Evolutionary conservation across 2,113 vertebrate species (phyloP), one percentile per base, ranked within the genome.

Genomic region (Pyxicephalus adspersus): DNA sequence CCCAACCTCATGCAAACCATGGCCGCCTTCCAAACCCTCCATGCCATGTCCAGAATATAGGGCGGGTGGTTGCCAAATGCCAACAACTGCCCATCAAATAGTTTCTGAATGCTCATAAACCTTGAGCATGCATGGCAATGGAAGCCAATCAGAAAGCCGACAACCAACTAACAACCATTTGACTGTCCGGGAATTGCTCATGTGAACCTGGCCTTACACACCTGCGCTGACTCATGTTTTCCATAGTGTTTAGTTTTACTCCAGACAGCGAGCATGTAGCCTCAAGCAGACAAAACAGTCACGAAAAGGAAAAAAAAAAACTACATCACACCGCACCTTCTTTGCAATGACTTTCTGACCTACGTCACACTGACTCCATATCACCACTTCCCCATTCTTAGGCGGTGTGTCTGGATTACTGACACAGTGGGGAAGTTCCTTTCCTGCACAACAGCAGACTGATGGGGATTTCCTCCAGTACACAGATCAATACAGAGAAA

Each of bases 371-470:
- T 66, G 80, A 66, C 50, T 75, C 79, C 7, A 26, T 9, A 34
- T 55, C 52, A 66, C 51, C 29, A 82, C 71, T 75, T 82, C 80
- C 80, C 51, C 54, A 22, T 29, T 58, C 38, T 28, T 29, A 79
- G 31, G 70, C 54, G 2, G 28, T 50, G 23, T 11, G n/a, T 54
- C 26, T 61, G 22, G 29, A 58, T 68, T 66, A 38, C 50, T 66
- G 52, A 29, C 16, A 51, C 26, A 3, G n/a, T 3, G 0, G 17
- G 51, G 64, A 57, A 67, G 20, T 78, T 78, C 64, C 64, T 38
- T 23, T 13, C 54, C 51, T 38, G 23, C 31, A 51, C 20, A 50
- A 67, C 2, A 66, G 20, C 17, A 34, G 54, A n/a, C n/a, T 45
- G 8, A 20, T 68, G 26, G 58, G 68, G 38, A 38, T 25, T 57